A percentile compares a stretch with the other conserved stretches of the same genome.
Conservation (phyloP, 2,888 invertebrate genomes). For the Uropetala carovei region DNA sequence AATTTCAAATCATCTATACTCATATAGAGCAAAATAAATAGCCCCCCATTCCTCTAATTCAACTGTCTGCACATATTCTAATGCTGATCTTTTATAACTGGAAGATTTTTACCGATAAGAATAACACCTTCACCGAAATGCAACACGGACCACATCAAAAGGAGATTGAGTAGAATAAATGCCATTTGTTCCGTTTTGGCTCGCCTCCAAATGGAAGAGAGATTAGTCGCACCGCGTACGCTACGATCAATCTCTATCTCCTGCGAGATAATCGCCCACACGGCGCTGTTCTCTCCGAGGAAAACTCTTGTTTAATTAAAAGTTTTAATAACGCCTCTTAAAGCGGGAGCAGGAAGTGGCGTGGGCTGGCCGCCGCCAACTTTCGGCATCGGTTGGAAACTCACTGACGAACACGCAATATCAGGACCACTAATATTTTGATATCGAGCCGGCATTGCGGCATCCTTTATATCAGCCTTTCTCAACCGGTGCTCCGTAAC, state of each 20-base stretch:
- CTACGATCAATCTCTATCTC: not conserved
- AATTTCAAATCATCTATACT: too few species aligned
- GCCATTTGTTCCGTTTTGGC: not conserved
- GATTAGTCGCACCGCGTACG: slow-evolving; percentile 21
- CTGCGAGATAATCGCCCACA: not conserved
- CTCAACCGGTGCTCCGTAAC: too few species aligned
- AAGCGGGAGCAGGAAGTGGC: not conserved
- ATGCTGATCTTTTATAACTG: too few species aligned
- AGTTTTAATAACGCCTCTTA: slow-evolving; percentile 16
- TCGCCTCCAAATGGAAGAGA: not conserved
- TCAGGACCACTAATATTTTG: too few species aligned
- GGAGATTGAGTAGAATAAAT: not conserved
- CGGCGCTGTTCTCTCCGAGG: slow-evolving; percentile 7
- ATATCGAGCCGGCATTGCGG: too few species aligned
- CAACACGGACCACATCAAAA: not conserved
- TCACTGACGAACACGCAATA: too few species aligned
- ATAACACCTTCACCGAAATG: not conserved
- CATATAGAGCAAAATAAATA: too few species aligned
- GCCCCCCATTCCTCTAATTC: too few species aligned
- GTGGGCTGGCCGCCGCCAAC: not conserved
- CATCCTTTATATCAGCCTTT: too few species aligned
- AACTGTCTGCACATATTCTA: too few species aligned
- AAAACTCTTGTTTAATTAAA: slow-evolving; percentile 10
- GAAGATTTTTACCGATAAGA: too few species aligned
- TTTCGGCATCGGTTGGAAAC: too few species aligned